A percentile compares a stretch with the other conserved stretches of the same genome.
phyloP scores from a whole-genome alignment of 2,113 vertebrate genomes.

The Hirundichthys speculiger region DNA sequence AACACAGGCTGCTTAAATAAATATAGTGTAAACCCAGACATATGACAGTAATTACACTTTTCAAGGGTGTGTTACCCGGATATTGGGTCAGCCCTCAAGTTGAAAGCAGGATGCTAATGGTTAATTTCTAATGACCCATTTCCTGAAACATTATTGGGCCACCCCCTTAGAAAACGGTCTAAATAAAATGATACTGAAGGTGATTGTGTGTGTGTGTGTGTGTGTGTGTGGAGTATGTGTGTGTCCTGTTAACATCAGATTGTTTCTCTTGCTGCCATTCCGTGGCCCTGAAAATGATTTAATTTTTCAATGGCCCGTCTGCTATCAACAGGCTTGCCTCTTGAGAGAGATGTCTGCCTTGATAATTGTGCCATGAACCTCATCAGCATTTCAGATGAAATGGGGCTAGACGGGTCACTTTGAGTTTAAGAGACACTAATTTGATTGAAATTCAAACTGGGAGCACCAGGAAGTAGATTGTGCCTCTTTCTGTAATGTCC shows the following conservation, averaged over 20 bases:
- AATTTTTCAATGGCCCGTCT: conserved; percentile 74
- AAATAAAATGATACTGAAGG: conserved; percentile 45
- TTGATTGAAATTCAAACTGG: conserved; percentile 82
- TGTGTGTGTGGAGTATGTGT: conserved; percentile 10
- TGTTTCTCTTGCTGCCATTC: conserved; percentile 60
- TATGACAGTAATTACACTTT: conserved; percentile 74
- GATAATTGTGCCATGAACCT: conserved; percentile 81
- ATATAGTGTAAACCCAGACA: conserved; percentile 63
- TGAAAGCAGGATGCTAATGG: conserved; percentile 62
- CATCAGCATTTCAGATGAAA: conserved; percentile 81
- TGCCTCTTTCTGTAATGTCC: conserved; percentile 68
- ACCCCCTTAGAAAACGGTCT: conserved; percentile 46
- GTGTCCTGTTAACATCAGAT: conserved; percentile 40
- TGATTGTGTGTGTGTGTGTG: conserved; percentile 29
- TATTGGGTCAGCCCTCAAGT: conserved; percentile 63
- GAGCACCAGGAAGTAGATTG: conserved; percentile 77
- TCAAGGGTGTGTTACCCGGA: conserved; percentile 37
- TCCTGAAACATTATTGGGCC: conserved; percentile 64
- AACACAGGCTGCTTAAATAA: conserved; percentile 44
- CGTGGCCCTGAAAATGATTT: conserved; percentile 69
- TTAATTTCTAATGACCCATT: conserved; percentile 68
- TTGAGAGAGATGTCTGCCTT: conserved; percentile 77
- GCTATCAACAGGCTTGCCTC: conserved; percentile 74
- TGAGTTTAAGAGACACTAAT: conserved; percentile 81
- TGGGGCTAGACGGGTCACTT: conserved; percentile 79